Evolutionary conservation across 2,888 invertebrate genomes (phyloP).

Genomic region (Augiades crinisus): DNA sequence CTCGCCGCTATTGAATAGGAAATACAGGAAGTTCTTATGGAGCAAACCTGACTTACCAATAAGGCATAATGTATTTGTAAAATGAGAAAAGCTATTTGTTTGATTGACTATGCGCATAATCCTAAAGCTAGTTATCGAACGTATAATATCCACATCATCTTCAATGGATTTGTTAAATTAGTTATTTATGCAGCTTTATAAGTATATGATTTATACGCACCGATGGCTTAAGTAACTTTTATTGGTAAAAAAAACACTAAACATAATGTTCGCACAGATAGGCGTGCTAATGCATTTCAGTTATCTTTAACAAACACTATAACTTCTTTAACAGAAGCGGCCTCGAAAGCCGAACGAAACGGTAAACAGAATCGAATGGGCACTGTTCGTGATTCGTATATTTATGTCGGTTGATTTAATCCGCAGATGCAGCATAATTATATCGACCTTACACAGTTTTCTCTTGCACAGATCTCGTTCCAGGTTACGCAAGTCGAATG

Average conservation of each 20-base stretch:
- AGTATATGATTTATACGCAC: too few species aligned
- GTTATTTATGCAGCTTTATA: not conserved
- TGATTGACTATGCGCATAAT: not conserved
- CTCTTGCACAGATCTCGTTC: constrained; percentile 72
- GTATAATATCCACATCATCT: too few species aligned
- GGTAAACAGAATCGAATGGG: constrained; percentile 13
- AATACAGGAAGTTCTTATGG: constrained; percentile 33
- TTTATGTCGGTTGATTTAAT: constrained; percentile 33
- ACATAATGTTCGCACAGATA: too few species aligned
- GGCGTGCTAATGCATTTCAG: not conserved
- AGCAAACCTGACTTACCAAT: constrained; percentile 29
- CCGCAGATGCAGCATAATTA: constrained; percentile 55
- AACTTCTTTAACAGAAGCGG: constrained; percentile 10
- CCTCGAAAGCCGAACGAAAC: constrained; percentile 15
- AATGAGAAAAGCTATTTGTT: not conserved
- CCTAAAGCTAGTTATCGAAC: too few species aligned
- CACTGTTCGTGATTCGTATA: constrained; percentile 17
- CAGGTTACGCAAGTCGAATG: constrained; percentile 74
- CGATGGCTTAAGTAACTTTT: too few species aligned
- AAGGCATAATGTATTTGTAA: not conserved
- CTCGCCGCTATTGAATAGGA: constrained; percentile 25
- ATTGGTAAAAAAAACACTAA: too few species aligned
- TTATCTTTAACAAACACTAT: constrained; percentile 8
- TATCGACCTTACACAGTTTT: constrained; percentile 71
- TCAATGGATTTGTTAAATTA: not conserved